Evolutionary conservation across 2,797 vertebrate species (phyloP), one percentile per base, ranked within the genome.

Genomic region (Parotocinclus haroldoi): DNA sequence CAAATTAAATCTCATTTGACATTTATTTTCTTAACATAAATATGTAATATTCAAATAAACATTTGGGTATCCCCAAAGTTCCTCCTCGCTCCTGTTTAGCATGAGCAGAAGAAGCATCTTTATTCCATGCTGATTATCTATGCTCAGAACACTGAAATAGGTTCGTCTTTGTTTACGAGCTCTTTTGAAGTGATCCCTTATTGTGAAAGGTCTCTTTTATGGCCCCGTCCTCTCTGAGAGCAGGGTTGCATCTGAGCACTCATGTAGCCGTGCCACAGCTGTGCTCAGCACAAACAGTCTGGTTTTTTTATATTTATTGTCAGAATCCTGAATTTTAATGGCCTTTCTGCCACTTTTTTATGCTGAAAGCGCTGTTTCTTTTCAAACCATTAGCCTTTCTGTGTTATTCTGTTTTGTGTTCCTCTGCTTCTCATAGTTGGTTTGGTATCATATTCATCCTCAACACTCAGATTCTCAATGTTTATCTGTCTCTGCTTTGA

Each of bases 141-240:
- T 70, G 78, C 62, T 72, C 66, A 58, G 74, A 82, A 82, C 81
- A 86, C 84, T 87, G 81, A 89, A 88, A 85, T 69, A 79, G 73
- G 76, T 77, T 75, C 38, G 67, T 84, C 78, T 89, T 90, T 91
- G 89, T 91, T 87, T 85, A 76, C 82, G 63, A 84, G 83, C 82
- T 82, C 89, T 87, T 90, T 91, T 92, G 89, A 92, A 89, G 87
- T 87, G 87, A 86, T 85, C 63, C 83, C 82, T 87, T 80, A 87
- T 86, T 87, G 81, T 86, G 78, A 78, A 77, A 76, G 78, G 1
- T 71, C 78, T 72, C 85, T 91, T 90, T 89, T 84, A 87, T 80
- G 79, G 81, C 65, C 68, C 58, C 71, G 74, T 79, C 77, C 81
- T 79, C 79, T 81, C 76, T 63, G 79, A 83, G 80, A 77, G 55